A percentile compares a stretch with the other conserved stretches of the same genome.
These are phyloP conservation scores for Florisuga fusca DNA, from an alignment of 2,797 vertebrate species.

Conservation along the genomic window DNA sequence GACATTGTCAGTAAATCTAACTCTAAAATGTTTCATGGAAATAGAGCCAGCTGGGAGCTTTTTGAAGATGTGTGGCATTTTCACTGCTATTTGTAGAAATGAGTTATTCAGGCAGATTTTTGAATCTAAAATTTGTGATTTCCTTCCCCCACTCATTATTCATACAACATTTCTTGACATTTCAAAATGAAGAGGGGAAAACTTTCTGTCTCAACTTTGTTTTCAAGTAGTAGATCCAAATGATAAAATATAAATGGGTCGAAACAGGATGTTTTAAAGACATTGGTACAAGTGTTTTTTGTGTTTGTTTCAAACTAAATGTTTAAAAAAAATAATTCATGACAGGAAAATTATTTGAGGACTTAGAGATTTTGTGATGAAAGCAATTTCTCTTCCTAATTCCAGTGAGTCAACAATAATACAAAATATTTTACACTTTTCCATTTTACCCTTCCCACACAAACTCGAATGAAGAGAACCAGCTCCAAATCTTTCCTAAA, in stretches of 20 bases:
- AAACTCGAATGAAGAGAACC: not conserved
- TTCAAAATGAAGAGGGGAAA: constrained; percentile 1
- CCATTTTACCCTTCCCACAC: not conserved
- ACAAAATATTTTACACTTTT: not conserved
- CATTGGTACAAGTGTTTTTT: not conserved
- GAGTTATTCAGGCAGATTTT: constrained; percentile 24
- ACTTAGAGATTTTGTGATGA: not conserved
- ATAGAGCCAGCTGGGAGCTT: constrained; percentile 27
- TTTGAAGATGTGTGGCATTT: not conserved
- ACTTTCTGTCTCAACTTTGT: not conserved
- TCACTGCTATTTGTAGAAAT: constrained; percentile 19
- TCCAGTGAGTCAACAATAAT: not conserved
- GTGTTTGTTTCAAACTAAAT: not conserved
- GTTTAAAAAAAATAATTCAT: not conserved
- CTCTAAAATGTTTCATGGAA: not conserved
- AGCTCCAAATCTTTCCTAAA: not conserved
- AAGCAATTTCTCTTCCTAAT: not conserved
- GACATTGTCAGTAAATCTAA: not conserved
- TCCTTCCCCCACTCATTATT: not conserved
- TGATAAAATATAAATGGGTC: not conserved
- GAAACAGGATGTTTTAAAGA: not conserved
- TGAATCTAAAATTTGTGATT: constrained; percentile 1
- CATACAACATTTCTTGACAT: not conserved
- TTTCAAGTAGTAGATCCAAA: constrained; percentile 4
- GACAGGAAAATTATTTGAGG: not conserved